Evolutionary conservation across 2,797 vertebrate genomes (phyloP).

Genomic region (Momotus momota): DNA sequence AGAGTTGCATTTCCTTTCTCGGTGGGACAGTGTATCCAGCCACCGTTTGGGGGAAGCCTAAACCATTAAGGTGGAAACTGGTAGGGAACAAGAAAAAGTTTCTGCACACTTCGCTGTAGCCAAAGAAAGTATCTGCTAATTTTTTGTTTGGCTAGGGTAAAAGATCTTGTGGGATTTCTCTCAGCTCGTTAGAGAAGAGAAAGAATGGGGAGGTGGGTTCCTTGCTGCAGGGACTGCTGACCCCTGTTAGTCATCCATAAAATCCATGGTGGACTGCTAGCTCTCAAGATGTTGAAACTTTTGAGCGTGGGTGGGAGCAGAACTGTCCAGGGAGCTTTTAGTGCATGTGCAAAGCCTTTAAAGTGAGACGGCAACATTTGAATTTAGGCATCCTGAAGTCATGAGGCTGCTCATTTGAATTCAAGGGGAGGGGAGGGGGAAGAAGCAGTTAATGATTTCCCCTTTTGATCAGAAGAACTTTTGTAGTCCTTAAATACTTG

Average conservation of each 20-base stretch:
- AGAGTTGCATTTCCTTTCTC: background rate
- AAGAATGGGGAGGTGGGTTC: background rate
- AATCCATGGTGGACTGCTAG: background rate
- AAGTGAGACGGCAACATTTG: background rate
- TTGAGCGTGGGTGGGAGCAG: background rate
- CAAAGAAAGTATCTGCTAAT: background rate
- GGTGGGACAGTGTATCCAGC: background rate
- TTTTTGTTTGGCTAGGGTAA: background rate
- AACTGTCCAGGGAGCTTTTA: background rate
- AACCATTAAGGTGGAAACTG: background rate
- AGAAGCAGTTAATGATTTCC: background rate
- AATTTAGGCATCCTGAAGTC: background rate
- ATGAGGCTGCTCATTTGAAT: background rate
- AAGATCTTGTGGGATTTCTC: background rate
- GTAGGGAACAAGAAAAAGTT: background rate
- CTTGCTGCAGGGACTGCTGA: background rate
- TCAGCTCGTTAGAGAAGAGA: background rate
- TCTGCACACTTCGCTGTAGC: background rate
- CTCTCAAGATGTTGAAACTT: background rate
- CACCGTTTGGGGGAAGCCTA: background rate
- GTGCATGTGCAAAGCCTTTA: background rate
- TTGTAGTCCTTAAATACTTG: background rate
- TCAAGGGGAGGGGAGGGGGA: accelerated
- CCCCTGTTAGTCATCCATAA: background rate
- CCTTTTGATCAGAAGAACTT: background rate